phyloP scores from a whole-genome alignment of 2,113 vertebrate species.

The Cyprinodon variegatus region DNA sequence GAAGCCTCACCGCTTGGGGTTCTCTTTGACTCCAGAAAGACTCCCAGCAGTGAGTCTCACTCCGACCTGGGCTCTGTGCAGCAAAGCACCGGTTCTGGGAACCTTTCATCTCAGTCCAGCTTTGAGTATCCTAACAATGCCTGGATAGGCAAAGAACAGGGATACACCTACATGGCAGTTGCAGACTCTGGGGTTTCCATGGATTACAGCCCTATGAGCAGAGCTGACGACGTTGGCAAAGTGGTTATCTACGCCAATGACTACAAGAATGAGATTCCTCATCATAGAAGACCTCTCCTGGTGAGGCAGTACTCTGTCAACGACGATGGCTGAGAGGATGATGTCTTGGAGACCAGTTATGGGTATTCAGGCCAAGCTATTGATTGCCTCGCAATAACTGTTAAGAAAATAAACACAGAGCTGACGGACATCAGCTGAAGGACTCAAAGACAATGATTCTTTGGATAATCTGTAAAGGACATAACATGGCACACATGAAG shows the following conservation, averaged over 20 bases:
- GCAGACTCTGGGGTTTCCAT: slow-evolving; percentile 86
- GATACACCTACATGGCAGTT: slow-evolving; percentile 82
- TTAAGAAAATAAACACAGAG: slow-evolving; percentile 14
- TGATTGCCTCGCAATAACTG: slow-evolving; percentile 19
- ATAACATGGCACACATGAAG: neutral
- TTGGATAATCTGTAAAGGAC: slow-evolving; percentile 37
- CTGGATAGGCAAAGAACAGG: slow-evolving; percentile 69
- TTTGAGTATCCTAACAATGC: slow-evolving; percentile 81
- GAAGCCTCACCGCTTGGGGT: slow-evolving; percentile 68
- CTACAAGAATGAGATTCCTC: slow-evolving; percentile 78
- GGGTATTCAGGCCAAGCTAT: slow-evolving; percentile 18
- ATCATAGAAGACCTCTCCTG: slow-evolving; percentile 44
- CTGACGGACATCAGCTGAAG: slow-evolving; percentile 22
- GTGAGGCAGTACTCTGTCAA: slow-evolving; percentile 37
- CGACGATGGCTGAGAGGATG: slow-evolving; percentile 42
- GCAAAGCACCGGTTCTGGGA: slow-evolving; percentile 68
- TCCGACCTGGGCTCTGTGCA: slow-evolving; percentile 75
- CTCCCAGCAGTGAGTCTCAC: slow-evolving; percentile 52
- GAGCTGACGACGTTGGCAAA: slow-evolving; percentile 48
- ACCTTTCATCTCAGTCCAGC: slow-evolving; percentile 76
- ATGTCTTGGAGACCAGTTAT: neutral
- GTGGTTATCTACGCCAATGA: slow-evolving; percentile 75
- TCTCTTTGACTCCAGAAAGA: slow-evolving; percentile 64
- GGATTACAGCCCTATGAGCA: slow-evolving; percentile 82
- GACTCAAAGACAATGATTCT: slow-evolving; percentile 17